Base-by-base conservation (phyloP, 1,140 invertebrate genomes). In the Ips nitidus region DNA sequence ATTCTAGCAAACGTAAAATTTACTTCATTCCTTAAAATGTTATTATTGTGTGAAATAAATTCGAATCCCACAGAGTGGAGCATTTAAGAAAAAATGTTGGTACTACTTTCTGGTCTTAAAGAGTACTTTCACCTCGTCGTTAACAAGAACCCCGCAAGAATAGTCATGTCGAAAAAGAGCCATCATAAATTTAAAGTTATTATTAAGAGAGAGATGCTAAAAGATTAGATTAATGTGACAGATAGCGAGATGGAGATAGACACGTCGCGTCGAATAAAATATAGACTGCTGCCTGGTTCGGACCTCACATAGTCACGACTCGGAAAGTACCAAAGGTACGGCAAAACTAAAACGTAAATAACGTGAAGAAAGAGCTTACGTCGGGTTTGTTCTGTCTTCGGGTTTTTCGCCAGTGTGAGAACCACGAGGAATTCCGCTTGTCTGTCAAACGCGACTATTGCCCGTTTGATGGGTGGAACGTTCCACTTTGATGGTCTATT, bases 201-300 rank as follows among this genome's bases (percentile, higher is more conserved):
- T 68, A 68, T 66, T 65, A 66, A 45, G 41, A 66, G 55, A 58
- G 57, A 68, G 66, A 68, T 68, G 57, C 57, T 59, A 60, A 59
- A 60, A 59, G 66, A 68, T 68, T 68, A 68, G 66, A 68, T 68
- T 60, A 68, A 68, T 68, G 66, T 68, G 66, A 68, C 66, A 68
- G 66, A 68, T 68, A 60, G 58, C 3, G 41, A 52, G 66, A 68
- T 68, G 66, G 53, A 68, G 66, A 68, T 68, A 68, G 66, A 68
- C 66, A 68, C 66, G 66, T 66, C 53, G 53, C 41, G n/a, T 41
- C 4, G 52, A 39, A 39, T 66, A 68, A 68, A 60, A 68, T 68
- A 68, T 60, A 42, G 45, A 38, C 66, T 60, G 57, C 40, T 39
- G 57, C 55, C 58, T 43, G 22, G 6, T 58, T 59, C 52, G 22